These are phyloP conservation scores for Enteromius thamalakanensis DNA, from an alignment of 2,797 vertebrate genomes.

Conservation along the genomic window DNA sequence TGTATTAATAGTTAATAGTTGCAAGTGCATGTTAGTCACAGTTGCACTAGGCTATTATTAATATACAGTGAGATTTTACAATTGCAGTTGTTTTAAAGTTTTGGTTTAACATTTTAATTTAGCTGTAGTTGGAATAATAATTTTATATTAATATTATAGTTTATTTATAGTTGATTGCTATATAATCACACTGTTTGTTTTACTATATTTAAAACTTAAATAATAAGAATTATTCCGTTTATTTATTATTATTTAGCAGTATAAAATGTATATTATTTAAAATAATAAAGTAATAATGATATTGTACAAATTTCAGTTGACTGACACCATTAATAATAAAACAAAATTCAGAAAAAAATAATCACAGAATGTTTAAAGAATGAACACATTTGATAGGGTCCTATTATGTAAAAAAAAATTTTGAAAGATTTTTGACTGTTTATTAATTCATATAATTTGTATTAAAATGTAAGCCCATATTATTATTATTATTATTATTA, in stretches of 20 bases:
- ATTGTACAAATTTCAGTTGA: too few species aligned
- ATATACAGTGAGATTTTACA: background rate
- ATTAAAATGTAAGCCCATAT: background rate
- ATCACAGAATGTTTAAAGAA: too few species aligned
- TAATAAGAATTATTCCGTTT: background rate
- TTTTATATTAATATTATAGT: too few species aligned
- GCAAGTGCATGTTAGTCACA: background rate
- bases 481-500: too few species aligned
- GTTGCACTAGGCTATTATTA: background rate
- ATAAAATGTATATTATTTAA: background rate
- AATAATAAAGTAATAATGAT: too few species aligned
- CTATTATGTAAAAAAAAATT: background rate
- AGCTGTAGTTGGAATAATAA: background rate
- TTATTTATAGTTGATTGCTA: too few species aligned
- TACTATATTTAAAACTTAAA: too few species aligned
- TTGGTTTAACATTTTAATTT: background rate
- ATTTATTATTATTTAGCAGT: background rate
- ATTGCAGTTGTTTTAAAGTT: background rate
- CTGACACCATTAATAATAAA: too few species aligned
- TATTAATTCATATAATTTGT: background rate
- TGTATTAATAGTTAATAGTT: background rate
- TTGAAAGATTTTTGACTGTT: too few species aligned
- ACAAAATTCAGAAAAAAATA: too few species aligned
- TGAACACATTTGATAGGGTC: too few species aligned
- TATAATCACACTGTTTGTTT: too few species aligned